Conservation (phyloP, 2,888 invertebrate genomes). For the Alsophila aescularia region DNA sequence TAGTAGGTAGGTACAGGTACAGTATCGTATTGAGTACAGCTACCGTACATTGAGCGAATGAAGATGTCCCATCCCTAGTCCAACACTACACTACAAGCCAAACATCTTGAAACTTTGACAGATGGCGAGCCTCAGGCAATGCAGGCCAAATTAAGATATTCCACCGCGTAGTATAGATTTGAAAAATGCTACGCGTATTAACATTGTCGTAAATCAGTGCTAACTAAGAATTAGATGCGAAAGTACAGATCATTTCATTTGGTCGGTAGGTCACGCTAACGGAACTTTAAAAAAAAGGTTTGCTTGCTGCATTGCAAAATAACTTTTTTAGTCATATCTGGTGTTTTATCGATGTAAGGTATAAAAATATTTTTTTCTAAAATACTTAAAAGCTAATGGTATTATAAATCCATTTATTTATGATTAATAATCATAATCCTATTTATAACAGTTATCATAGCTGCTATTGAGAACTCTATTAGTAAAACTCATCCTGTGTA, state of each 20-base stretch:
- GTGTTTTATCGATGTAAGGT: too few species aligned
- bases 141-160: conserved; percentile 50
- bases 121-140: conserved; percentile 60
- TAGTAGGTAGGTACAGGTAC: too few species aligned
- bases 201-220: conserved; percentile 35
- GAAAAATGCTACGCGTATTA: conserved; percentile 30
- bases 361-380: too few species aligned
- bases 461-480: too few species aligned
- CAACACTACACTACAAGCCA: conserved; percentile 34
- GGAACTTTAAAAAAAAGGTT: background rate
- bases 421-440: too few species aligned
- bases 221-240: conserved; percentile 20
- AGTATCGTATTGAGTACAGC: too few species aligned
- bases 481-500: too few species aligned
- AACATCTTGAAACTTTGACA: conserved; percentile 58
- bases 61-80: conserved; percentile 34
- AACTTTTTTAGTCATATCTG: too few species aligned
- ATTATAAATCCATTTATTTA: too few species aligned
- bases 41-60: background rate
- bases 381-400: too few species aligned
- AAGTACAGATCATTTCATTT: background rate
- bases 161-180: conserved; percentile 24
- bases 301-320: too few species aligned
- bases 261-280: background rate
- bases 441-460: too few species aligned